Base-by-base conservation (phyloP, 2,797 vertebrate genomes). In the Myotis vivesi region DNA sequence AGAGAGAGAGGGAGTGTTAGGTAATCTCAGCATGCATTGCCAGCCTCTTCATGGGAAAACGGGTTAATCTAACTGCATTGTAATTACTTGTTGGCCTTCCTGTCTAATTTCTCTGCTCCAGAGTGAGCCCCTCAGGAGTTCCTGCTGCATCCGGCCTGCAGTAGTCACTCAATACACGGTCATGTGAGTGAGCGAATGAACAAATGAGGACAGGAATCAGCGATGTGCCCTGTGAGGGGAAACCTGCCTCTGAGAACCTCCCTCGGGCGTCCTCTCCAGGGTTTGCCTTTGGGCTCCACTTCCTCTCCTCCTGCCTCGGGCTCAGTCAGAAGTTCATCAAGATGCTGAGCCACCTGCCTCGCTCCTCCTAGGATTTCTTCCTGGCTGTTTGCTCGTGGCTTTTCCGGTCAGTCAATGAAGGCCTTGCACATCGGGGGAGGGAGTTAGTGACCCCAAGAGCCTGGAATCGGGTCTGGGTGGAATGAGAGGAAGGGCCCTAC, bases 221-320 rank as follows among this genome's bases (percentile, higher is more conserved):
- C 59, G 55, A 15, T 0, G 25, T 4, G 22, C 28, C 71, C 53
- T 53, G 62, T 57, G 23, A 53, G 28, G 23, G 62, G 51, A 86
- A 72, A 33, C 25, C 20, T 44, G 19, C 20, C 59, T 64, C 62
- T 8, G 80, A n/a, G 11, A 4, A 3, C 15, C 41, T 68, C 10
- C 11, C 28, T 64, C 22, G n/a, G 55, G 49, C 23, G 51, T n/a
- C n/a, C 41, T 36, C 59, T 64, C 38, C 16, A 11, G 82, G 22
- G 28, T 19, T 1, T 0, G 1, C 17, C 36, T 44, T 46, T 2
- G 19, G 69, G 82, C 1, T 0, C 51, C 4, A 22, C 22, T 68
- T 38, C 49, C 57, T 30, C 5, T 22, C 3, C 33, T 57, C 59
- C 30, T 22, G 28, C 38, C 28, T 51, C 36, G 22, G 4, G 73